Conservation (phyloP, 2,113 vertebrate genomes). For the Lepidothrix coronata region DNA sequence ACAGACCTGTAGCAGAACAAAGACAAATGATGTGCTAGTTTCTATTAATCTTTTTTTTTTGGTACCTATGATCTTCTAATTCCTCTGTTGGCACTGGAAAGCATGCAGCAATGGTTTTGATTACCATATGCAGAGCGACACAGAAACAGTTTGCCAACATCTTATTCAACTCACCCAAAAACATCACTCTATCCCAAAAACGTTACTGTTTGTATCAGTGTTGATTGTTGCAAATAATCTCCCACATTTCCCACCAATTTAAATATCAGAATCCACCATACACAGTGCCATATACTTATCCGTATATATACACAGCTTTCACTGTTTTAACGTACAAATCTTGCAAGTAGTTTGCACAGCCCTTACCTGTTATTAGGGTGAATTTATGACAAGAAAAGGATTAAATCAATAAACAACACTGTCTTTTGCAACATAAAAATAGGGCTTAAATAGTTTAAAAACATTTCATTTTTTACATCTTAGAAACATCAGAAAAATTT, state of each 20-base stretch:
- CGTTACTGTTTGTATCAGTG: background rate
- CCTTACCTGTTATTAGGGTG: background rate
- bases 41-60: background rate
- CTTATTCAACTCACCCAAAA: background rate
- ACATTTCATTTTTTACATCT: background rate
- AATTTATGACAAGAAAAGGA: background rate
- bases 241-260: background rate
- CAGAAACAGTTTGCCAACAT: conserved; percentile 33
- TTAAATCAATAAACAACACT: background rate
- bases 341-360: background rate
- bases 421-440: background rate
- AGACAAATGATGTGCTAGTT: background rate
- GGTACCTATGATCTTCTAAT: background rate
- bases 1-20: background rate
- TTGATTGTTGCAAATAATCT: background rate
- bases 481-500: background rate
- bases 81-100: background rate
- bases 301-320: background rate
- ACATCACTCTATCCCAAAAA: background rate
- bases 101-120: conserved; percentile 21
- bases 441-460: background rate
- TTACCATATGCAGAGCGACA: background rate
- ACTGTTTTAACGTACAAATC: background rate
- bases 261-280: background rate
- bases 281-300: background rate